phyloP scores from a whole-genome alignment of 2,113 vertebrate species.

The Oryzias woworae region DNA sequence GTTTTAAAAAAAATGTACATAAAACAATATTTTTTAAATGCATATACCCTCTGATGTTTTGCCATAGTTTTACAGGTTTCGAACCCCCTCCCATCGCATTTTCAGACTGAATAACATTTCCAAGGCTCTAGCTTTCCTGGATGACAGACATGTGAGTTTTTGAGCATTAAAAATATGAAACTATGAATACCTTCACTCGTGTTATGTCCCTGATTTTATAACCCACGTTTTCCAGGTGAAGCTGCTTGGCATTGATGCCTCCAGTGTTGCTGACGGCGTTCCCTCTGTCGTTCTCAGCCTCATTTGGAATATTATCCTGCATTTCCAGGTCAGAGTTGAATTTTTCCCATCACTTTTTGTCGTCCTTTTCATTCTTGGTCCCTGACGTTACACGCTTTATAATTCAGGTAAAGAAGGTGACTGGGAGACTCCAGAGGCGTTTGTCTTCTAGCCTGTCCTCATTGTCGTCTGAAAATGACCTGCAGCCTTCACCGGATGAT shows the following conservation, averaged over 20 bases:
- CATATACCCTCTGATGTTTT: background rate
- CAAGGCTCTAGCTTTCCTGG: conserved; percentile 87
- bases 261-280: conserved; percentile 88
- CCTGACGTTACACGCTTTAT: background rate
- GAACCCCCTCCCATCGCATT: conserved; percentile 86
- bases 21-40: background rate
- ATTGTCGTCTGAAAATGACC: conserved; percentile 63
- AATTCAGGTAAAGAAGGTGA: conserved; percentile 87
- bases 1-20: background rate
- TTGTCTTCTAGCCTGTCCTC: conserved; percentile 84
- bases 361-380: background rate
- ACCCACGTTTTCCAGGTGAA: conserved; percentile 79
- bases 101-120: conserved; percentile 93
- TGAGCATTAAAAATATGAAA: background rate
- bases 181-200: background rate
- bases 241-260: conserved; percentile 87
- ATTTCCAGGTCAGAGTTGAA: conserved; percentile 83
- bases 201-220: too few species aligned
- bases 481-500: conserved; percentile 61
- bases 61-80: conserved; percentile 86
- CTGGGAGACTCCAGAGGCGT: conserved; percentile 82
- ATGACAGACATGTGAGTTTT: conserved; percentile 89
- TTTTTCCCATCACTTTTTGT: background rate
- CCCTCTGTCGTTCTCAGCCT: conserved; percentile 88
- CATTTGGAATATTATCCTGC: conserved; percentile 92